A percentile compares a stretch with the other conserved stretches of the same genome.
phyloP scores from a whole-genome alignment of 2,888 invertebrate species.

The Protonemura montana region DNA sequence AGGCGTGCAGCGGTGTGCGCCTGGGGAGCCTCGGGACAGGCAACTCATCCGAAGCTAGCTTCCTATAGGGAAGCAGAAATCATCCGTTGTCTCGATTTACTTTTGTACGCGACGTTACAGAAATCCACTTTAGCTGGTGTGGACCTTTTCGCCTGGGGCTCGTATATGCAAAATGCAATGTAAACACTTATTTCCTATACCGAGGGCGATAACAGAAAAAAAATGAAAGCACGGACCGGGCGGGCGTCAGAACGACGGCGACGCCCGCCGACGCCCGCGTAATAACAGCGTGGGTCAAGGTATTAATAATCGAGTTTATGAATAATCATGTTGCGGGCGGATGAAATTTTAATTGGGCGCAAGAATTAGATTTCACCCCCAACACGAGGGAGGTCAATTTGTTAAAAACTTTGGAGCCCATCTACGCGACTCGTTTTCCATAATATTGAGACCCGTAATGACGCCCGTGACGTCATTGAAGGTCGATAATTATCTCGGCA shows the following conservation, averaged over 20 bases:
- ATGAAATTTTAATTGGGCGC: constrained; percentile 7
- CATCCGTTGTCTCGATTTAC: constrained; percentile 18
- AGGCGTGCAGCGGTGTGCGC: background rate
- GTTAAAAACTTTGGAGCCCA: background rate
- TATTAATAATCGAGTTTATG: background rate
- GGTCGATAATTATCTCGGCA: background rate
- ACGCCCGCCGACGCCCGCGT: background rate
- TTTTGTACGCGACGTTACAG: constrained; percentile 12
- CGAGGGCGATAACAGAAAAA: background rate
- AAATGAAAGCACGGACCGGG: background rate
- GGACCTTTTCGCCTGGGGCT: constrained; percentile 4
- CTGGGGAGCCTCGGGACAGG: background rate
- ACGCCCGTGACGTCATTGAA: background rate
- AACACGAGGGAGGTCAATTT: background rate
- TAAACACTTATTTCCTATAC: constrained; percentile 7
- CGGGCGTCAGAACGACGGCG: background rate
- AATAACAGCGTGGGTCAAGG: background rate
- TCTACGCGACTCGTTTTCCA: background rate
- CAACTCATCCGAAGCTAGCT: background rate
- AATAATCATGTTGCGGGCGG: background rate
- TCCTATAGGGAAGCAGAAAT: constrained; percentile 9
- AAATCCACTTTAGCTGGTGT: constrained; percentile 5
- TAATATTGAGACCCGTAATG: background rate
- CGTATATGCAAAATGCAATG: constrained; percentile 12
- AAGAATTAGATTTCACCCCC: background rate